Evolutionary conservation across 2,888 invertebrate species (phyloP), one percentile per base, ranked within the genome.

Genomic region (Andrena fulva): DNA sequence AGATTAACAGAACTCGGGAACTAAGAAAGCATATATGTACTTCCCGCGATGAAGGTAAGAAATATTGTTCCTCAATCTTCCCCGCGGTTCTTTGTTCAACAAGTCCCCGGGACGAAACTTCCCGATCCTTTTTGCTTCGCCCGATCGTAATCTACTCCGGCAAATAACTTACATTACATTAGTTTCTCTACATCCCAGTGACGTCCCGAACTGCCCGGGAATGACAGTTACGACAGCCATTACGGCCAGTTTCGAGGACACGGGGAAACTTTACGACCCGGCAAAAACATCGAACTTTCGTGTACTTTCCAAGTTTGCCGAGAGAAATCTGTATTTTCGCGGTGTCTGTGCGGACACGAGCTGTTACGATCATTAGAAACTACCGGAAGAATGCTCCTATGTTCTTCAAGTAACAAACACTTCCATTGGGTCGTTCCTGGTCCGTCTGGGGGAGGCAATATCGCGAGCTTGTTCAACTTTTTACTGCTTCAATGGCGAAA

Each of bases 91-190:
- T 64, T 77, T 52, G 50, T 72, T 31, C 56, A 33, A 10, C 33
- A 12, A 48, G 52, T 24, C 48, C 24, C 33, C 1, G 33, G 16
- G 52, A 60, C 27, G 33, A 59, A 79, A 74, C 56, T 84, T 79
- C n/a, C 24, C 52, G 16, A 24, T 52, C 50, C 67, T 67, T 70
- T 73, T 82, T 82, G 54, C 50, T 48, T 48, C 67, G 12, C 31
- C 60, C 59, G 66, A 74, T 83, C 71, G 71, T 75, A 83, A 84
- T 83, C 79, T 75, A 79, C 71, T 84, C 62, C 29, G 29, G 70
- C 75, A 75, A 84, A 84, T 83, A 75, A 71, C 74, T 70, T 75
- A 83, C 79, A 64, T 84, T 83, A 72, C 83, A 75, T 84, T 83
- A 79, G 70, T 71, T 83, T 71, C 75, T 59, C 67, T 63, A 59